Percentiles rank a stretch among this genome's conserved stretches.
phyloP scores from a whole-genome alignment of 2,888 invertebrate genomes.

The Acronicta psi region DNA sequence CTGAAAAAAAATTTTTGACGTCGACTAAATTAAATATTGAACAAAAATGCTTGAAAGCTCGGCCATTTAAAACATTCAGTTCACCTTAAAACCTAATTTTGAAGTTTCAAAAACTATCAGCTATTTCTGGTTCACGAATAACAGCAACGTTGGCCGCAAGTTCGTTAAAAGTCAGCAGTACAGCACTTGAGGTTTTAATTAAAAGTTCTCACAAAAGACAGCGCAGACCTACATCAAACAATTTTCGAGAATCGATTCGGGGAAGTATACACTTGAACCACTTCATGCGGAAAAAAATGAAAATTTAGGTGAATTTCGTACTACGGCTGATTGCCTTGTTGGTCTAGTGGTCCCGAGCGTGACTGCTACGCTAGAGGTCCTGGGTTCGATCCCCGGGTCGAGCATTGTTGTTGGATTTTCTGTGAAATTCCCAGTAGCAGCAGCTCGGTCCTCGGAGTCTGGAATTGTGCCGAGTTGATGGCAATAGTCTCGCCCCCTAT shows the following conservation, averaged over 20 bases:
- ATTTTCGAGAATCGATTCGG: conserved; percentile 27
- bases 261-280: conserved; percentile 16
- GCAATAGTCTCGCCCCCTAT: too few relatives aligned
- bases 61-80: neutral
- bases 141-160: conserved; percentile 43
- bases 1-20: too few relatives aligned
- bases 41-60: neutral
- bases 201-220: conserved; percentile 64
- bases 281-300: neutral
- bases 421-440: too few relatives aligned
- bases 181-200: conserved; percentile 61
- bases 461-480: too few relatives aligned
- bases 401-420: too few relatives aligned
- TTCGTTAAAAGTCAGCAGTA: conserved; percentile 61
- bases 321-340: too few relatives aligned
- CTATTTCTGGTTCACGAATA: conserved; percentile 47
- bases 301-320: too few relatives aligned
- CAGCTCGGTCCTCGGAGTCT: too few relatives aligned
- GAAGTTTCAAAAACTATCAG: conserved; percentile 42
- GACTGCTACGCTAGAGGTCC: too few relatives aligned
- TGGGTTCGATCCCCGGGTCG: too few relatives aligned
- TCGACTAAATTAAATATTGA: neutral
- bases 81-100: conserved; percentile 10
- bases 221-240: conserved; percentile 44
- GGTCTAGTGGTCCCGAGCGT: too few relatives aligned